Evolutionary conservation across 2,888 invertebrate genomes (phyloP).

Genomic region (Melolontha melolontha): DNA sequence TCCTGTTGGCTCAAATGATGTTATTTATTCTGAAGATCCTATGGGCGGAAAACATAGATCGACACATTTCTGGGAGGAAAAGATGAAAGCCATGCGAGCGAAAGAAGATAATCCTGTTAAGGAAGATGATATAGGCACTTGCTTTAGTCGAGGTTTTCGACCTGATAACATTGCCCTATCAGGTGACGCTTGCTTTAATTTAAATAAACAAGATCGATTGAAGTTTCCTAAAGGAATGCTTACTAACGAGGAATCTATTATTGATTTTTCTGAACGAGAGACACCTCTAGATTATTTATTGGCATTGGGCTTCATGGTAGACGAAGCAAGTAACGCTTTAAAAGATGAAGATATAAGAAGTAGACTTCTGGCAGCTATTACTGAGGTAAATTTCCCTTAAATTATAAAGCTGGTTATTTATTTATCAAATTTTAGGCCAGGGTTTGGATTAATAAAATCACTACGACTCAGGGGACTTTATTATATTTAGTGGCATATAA

Average conservation of each 20-base stretch:
- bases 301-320: slow-evolving; percentile 56
- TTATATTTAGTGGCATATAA: slow-evolving; percentile 55
- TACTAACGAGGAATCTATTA: slow-evolving; percentile 49
- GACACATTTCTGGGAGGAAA: slow-evolving; percentile 43
- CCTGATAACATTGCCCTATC: slow-evolving; percentile 53
- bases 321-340: slow-evolving; percentile 56
- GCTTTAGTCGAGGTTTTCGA: slow-evolving; percentile 55
- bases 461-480: slow-evolving; percentile 55
- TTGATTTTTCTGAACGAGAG: slow-evolving; percentile 56
- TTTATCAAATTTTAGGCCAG: slow-evolving; percentile 50
- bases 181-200: slow-evolving; percentile 51
- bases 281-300: slow-evolving; percentile 55
- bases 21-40: slow-evolving; percentile 35
- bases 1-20: not conserved
- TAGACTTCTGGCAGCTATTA: slow-evolving; percentile 54
- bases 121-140: slow-evolving; percentile 54
- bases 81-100: slow-evolving; percentile 40
- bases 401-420: no score
- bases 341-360: slow-evolving; percentile 56
- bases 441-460: slow-evolving; percentile 56
- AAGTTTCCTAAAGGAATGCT: slow-evolving; percentile 49
- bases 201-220: slow-evolving; percentile 50
- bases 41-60: slow-evolving; percentile 30
- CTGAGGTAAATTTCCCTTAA: slow-evolving; percentile 49
- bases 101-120: slow-evolving; percentile 45